These are phyloP conservation scores for Antedon mediterranea DNA, from an alignment of 53 echinoderm and acorn worm species.

Conservation along the genomic window DNA sequence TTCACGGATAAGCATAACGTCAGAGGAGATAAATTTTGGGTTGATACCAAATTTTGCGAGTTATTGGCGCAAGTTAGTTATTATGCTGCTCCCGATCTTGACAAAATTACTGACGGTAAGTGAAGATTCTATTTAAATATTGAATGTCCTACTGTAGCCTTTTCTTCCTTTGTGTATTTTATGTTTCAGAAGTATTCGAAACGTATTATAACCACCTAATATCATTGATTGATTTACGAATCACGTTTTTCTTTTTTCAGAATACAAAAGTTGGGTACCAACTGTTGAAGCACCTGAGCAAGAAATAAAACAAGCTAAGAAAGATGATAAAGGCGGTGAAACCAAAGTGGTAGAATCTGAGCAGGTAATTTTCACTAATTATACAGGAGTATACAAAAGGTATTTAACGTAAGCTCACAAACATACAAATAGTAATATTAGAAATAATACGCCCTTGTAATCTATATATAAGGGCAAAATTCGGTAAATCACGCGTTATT, in stretches of 20 bases:
- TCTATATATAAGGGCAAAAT: no score
- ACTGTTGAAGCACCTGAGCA: conserved; percentile 47
- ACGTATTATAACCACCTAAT: not conserved
- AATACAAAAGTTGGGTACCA: conserved; percentile 74
- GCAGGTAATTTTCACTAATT: no score
- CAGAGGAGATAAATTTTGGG: conserved; percentile 94
- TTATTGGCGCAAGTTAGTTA: conserved; percentile 73
- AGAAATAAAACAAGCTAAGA: conserved; percentile 25
- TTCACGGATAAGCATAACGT: conserved; percentile 63
- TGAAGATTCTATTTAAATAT: not conserved
- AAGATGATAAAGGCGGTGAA: not conserved
- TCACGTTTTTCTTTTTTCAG: conserved; percentile 14
- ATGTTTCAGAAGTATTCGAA: not conserved
- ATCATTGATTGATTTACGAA: no score
- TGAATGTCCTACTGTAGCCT: not conserved
- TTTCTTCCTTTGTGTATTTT: not conserved
- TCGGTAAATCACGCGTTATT: no score
- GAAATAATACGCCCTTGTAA: no score
- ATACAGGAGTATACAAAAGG: no score
- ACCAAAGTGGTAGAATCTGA: no score
- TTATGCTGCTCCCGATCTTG: conserved; percentile 55
- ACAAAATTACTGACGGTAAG: conserved; percentile 69
- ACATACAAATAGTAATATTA: no score
- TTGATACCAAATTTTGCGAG: conserved; percentile 76
- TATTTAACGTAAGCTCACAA: no score